Evolutionary conservation across 2,113 vertebrate genomes (phyloP).

Genomic region (Mionectes macconnelli): DNA sequence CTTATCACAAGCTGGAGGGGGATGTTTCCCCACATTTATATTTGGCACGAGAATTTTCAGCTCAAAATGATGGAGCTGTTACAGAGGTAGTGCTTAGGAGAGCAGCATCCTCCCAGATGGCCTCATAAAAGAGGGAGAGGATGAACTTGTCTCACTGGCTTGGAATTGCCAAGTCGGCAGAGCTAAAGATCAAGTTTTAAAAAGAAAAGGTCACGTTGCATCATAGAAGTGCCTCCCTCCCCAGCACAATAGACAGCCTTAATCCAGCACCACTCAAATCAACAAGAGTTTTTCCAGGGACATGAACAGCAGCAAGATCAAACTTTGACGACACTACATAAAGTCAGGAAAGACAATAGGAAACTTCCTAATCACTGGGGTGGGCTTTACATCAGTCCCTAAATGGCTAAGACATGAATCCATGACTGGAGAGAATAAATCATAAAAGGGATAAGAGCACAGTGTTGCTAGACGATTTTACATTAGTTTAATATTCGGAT

Average conservation of each 20-base stretch:
- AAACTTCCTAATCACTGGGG: neutral
- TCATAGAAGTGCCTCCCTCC: neutral
- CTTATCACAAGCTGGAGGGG: slow-evolving; percentile 46
- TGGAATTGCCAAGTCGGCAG: slow-evolving; percentile 7
- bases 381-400: neutral
- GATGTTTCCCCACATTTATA: slow-evolving; percentile 52
- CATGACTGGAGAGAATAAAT: neutral
- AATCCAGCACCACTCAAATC: neutral
- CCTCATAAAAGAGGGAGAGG: slow-evolving; percentile 25
- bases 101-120: slow-evolving; percentile 53
- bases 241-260: neutral
- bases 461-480: neutral
- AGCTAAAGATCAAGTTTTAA: slow-evolving; percentile 10
- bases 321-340: neutral
- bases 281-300: neutral
- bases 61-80: slow-evolving; percentile 17
- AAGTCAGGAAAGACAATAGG: neutral
- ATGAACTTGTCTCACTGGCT: neutral
- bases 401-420: neutral
- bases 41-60: slow-evolving; percentile 13
- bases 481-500: neutral
- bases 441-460: neutral
- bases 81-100: slow-evolving; percentile 7
- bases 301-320: neutral
- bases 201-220: neutral